Conservation (phyloP, 2,797 vertebrate genomes). For the Gymnopithys bicolor region DNA sequence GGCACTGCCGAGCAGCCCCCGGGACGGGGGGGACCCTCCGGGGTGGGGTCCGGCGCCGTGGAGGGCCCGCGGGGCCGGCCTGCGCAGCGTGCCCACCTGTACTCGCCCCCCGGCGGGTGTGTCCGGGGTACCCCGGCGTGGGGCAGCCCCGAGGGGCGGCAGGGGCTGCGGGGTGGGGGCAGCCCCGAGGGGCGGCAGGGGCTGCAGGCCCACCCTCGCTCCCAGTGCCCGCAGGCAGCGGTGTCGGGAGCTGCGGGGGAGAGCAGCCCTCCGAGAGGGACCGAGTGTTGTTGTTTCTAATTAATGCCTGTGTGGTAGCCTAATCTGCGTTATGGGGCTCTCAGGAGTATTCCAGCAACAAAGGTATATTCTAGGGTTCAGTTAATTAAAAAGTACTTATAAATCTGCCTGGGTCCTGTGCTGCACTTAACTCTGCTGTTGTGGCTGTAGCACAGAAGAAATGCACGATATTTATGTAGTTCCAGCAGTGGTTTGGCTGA, state of each 20-base stretch:
- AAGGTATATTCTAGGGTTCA: conserved; percentile 50
- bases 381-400: conserved; percentile 65
- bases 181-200: neutral
- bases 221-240: neutral
- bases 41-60: accelerated
- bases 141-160: neutral
- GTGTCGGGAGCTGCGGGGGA: neutral
- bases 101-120: neutral
- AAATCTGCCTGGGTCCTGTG: neutral
- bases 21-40: neutral
- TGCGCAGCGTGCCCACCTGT: neutral
- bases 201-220: neutral
- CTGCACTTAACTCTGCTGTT: neutral
- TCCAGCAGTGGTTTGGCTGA: neutral
- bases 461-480: accelerated
- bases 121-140: neutral
- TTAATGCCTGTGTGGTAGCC: conserved; percentile 34
- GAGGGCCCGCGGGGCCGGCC: neutral
- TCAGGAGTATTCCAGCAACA: conserved; percentile 32
- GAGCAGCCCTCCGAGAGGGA: neutral
- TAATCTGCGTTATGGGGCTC: neutral
- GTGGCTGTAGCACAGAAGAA: neutral
- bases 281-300: conserved; percentile 26
- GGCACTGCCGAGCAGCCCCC: neutral
- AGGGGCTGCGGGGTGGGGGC: neutral